phyloP scores from a whole-genome alignment of 2,888 invertebrate species.

The Mythimna albipuncta region DNA sequence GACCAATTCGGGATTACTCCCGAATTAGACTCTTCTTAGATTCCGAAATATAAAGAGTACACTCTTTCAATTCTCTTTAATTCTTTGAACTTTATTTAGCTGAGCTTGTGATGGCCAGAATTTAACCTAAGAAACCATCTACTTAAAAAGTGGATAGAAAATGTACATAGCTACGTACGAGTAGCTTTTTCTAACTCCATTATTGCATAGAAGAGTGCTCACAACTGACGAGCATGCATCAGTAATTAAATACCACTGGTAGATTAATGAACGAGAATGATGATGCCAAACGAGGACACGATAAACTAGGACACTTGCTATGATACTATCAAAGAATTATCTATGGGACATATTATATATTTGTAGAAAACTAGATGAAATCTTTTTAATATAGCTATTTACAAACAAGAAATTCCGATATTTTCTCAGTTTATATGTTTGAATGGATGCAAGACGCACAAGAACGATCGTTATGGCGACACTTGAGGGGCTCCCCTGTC shows the following conservation, averaged over 20 bases:
- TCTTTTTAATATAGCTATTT: background rate
- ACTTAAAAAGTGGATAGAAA: background rate
- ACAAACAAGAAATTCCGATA: background rate
- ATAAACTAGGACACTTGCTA: slow-evolving; percentile 39
- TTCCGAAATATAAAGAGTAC: too few species aligned
- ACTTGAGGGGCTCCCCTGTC: too few species aligned
- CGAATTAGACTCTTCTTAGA: too few species aligned
- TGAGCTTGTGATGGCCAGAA: background rate
- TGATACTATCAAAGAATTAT: slow-evolving; percentile 5
- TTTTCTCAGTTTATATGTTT: too few species aligned
- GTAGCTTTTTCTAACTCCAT: background rate
- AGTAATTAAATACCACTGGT: slow-evolving; percentile 42
- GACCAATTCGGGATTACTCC: too few species aligned
- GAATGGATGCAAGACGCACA: too few species aligned
- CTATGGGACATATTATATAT: background rate
- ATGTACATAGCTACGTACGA: background rate
- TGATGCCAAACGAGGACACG: slow-evolving; percentile 36
- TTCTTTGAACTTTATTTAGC: too few species aligned
- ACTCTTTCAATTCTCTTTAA: too few species aligned
- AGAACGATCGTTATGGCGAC: too few species aligned
- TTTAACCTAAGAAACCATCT: background rate
- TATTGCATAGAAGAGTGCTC: background rate
- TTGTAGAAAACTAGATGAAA: background rate
- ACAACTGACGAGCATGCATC: slow-evolving; percentile 33
- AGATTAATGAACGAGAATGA: slow-evolving; percentile 48